Base-by-base conservation (phyloP, 2,888 invertebrate genomes). In the Synergus laeviventris region DNA sequence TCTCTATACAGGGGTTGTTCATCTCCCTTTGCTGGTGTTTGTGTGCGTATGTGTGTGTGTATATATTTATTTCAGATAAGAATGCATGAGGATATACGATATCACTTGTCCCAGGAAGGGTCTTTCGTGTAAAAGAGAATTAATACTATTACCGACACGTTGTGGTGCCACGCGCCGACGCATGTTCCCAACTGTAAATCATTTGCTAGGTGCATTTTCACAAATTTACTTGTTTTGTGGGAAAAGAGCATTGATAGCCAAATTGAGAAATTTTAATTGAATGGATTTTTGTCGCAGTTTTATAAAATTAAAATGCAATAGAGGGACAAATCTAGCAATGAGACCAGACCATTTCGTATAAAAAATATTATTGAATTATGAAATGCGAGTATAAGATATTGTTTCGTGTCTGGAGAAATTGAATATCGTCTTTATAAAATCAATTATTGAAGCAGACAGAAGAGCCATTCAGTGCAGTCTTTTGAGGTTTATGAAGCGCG, bases 161-260 rank as follows among this genome's bases (percentile, higher is more conserved):
- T 81, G 83, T 83, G 84, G 82, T 79, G 86, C 80, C 86, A 87
- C 87, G 86, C 83, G 87, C 78, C 82, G 18, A 77, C 75, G 62
- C 59, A 49, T 56, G 75, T n/a, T 42, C 21, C 12, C 9, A 24
- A 62, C 21, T 59, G 21, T 56, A 49, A 66, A 64, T 56, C 70
- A 66, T 56, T 56, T 39, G 12, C 2, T 49, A 4, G 45, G 16
- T 64, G 38, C 38, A 56, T 66, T 75, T 66, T 75, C 39, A 56
- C 54, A 54, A 42, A 31, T 75, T 49, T 16, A 70, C 70, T 36
- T 31, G 36, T 49, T 70, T 49, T 21, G 31, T 45, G 9, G n/a
- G 49, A 66, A 8, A 9, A n/a, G 3, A 60, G n/a, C n/a, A 49
- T 1, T 49, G n/a, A 0, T 1, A 9, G n/a, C 8, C 1, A n/a